A percentile compares a stretch with the other conserved stretches of the same genome.
These are phyloP conservation scores for Nothura maculosa DNA, from an alignment of 2,797 vertebrate species.

Conservation along the genomic window DNA sequence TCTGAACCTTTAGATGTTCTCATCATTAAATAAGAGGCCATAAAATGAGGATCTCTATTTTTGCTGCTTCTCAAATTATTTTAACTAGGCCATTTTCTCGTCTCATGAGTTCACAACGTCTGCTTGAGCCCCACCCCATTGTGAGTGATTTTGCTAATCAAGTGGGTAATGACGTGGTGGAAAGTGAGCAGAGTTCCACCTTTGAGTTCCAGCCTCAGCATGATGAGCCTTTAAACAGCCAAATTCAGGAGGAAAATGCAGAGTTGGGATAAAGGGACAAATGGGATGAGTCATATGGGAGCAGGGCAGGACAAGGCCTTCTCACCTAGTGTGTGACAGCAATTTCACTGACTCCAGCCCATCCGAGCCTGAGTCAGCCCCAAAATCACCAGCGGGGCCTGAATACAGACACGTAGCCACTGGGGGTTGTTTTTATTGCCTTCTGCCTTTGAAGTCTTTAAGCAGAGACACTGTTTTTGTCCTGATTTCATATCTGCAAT, in stretches of 20 bases:
- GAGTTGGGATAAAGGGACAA: background rate
- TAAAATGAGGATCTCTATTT: background rate
- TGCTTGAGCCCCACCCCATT: background rate
- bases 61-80: background rate
- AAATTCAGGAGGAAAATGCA: background rate
- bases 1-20: background rate
- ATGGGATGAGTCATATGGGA: background rate
- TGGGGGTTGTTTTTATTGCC: background rate
- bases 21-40: background rate
- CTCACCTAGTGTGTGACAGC: background rate
- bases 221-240: background rate
- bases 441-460: background rate
- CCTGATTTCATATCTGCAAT: background rate
- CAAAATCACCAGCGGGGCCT: rapidly evolving
- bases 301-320: background rate
- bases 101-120: rapidly evolving
- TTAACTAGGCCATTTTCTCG: background rate
- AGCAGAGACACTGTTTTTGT: background rate
- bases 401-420: background rate
- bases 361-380: background rate
- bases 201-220: background rate
- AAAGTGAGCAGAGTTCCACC: background rate
- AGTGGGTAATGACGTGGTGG: background rate
- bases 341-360: background rate
- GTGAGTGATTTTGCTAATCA: background rate